These are phyloP conservation scores for Actinemys pallida DNA, from an alignment of 2,113 vertebrate genomes.

Conservation along the genomic window DNA sequence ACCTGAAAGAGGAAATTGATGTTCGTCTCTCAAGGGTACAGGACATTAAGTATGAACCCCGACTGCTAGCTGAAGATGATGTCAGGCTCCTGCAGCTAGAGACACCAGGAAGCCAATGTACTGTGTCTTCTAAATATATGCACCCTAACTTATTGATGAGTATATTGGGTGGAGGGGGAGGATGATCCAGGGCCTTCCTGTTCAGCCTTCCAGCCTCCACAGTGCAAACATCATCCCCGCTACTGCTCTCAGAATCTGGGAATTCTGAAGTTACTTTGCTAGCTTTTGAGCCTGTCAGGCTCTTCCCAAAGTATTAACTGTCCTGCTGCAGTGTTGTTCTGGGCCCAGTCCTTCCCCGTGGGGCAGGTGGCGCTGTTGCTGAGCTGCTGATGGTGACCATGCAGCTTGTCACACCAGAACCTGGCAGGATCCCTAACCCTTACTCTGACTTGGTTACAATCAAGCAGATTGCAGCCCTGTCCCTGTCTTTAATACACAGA, in stretches of 20 bases:
- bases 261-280: neutral
- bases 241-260: neutral
- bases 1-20: constrained; percentile 93
- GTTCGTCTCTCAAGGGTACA: constrained; percentile 88
- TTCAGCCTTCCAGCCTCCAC: neutral
- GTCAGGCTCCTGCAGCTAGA: constrained; percentile 86
- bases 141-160: fast-evolving
- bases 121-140: neutral
- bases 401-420: neutral
- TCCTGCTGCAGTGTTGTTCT: neutral
- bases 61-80: constrained; percentile 87
- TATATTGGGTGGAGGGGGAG: fast-evolving
- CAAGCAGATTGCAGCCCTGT: neutral
- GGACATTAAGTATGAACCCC: constrained; percentile 92
- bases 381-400: neutral
- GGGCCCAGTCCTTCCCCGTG: neutral
- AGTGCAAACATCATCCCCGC: neutral
- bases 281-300: neutral
- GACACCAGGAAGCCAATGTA: constrained; percentile 68
- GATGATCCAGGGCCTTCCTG: fast-evolving
- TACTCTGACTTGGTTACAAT: neutral
- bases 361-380: neutral
- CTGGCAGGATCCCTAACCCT: neutral
- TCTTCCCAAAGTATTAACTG: neutral
- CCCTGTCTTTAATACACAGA: neutral